A percentile compares a stretch with the other conserved stretches of the same genome.
Conservation (phyloP, 1,140 invertebrate species). For the Lasioglossum baleicum region DNA sequence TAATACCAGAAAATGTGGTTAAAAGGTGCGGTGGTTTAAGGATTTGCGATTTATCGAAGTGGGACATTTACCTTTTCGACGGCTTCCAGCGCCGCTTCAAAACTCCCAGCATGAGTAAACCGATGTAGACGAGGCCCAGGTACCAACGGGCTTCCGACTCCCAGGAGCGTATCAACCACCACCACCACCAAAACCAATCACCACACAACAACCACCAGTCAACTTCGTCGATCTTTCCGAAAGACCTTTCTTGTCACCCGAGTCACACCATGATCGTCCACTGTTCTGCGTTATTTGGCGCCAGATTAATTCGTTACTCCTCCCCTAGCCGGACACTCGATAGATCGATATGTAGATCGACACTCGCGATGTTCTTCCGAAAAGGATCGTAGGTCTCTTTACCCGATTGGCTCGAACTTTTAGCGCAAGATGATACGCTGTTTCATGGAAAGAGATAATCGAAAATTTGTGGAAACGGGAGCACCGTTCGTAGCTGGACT, state of each 20-base stretch:
- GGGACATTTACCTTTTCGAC: conserved; percentile 69
- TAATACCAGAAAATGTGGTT: too few species aligned
- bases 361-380: not conserved
- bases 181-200: conserved; percentile 61
- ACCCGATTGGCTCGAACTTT: not conserved
- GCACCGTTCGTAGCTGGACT: not conserved
- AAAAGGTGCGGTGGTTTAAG: too few species aligned
- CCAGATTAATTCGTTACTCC: not conserved
- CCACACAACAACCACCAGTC: conserved; percentile 57
- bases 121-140: conserved; percentile 51
- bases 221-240: conserved; percentile 43
- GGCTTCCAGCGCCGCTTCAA: conserved; percentile 76
- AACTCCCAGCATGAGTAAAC: conserved; percentile 71
- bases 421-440: not conserved
- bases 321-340: conserved; percentile 6
- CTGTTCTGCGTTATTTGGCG: conserved; percentile 16
- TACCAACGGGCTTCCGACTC: conserved; percentile 49
- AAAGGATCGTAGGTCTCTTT: not conserved
- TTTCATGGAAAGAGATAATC: not conserved
- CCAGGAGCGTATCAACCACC: conserved; percentile 53
- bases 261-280: conserved; percentile 52
- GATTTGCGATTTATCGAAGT: too few species aligned
- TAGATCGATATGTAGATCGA: conserved; percentile 28
- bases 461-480: not conserved
- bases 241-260: conserved; percentile 32